Evolutionary conservation across 2,113 vertebrate species (phyloP), one percentile per base, ranked within the genome.

Genomic region (Corvus cornix): DNA sequence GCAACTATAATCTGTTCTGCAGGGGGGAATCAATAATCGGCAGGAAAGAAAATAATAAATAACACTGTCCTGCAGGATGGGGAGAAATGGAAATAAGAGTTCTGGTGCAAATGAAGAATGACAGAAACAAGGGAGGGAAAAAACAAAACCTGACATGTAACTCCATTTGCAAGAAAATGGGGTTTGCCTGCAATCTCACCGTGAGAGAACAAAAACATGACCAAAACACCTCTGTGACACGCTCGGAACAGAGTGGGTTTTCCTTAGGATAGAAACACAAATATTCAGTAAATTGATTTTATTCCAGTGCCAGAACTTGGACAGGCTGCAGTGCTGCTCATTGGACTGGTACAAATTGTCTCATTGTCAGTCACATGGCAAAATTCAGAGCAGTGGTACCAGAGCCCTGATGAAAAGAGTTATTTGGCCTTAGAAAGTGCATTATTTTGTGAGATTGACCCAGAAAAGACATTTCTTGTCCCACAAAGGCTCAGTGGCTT

Each of bases 11-110:
- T 82, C 44, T 89, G 41, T 84, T 83, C 81, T 73, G 51, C 51
- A 79, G 88, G 90, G 67, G 26, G 43, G 60, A 93, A 94, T 96
- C 91, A 86, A 95, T 96, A 95, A 97, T 91, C 4, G 1, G 21
- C 75, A 95, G 91, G 95, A 97, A 97, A 89, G 62, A 86, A 92
- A 97, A 95, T 91, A 93, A 91, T 93, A 96, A 97, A 96, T 93
- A 96, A 93, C 69, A n/a, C 58, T 81, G 49, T 80, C 72, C 64
- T 85, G 35, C 76, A 90, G 92, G 81, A 91, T 88, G 66, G 92
- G 60, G 74, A 95, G 62, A 69, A 79, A 81, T 86, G 84, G 92
- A 97, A 97, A 95, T 96, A 76, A 86, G 91, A 76, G 82, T 93
- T 91, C 89, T 95, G 68, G 89, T 89, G 60, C 78, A 96, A 97